Base-by-base conservation (phyloP, 2,888 invertebrate genomes). In the Neoascia interrupta region DNA sequence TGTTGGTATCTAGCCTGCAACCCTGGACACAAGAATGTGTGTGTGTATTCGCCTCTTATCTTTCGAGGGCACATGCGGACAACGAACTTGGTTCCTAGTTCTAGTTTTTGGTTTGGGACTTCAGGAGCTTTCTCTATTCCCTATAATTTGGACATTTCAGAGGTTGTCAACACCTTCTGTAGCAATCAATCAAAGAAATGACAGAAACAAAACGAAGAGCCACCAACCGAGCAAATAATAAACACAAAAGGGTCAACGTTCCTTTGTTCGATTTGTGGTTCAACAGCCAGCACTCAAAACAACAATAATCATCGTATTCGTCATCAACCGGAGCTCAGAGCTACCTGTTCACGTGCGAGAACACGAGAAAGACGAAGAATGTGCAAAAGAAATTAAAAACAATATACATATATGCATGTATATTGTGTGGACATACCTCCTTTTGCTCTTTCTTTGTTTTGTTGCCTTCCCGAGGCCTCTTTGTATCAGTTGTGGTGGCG, bases 241-340 rank as follows among this genome's bases (percentile, higher is more conserved):
- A 79, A 49, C 41, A 80, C 54, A 61, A 54, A 58, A 69, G 75
- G 76, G 79, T 70, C 76, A 81, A 81, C 74, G 70, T 75, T 68
- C 61, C 63, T 81, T 81, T 72, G 69, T 75, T 70, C 74, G 80
- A 80, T 73, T 74, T 80, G 74, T 74, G 80, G 66, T 81, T 81
- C 80, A 70, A 75, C 58, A 79, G 61, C 79, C 79, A 76, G 53
- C 68, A 74, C 76, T 70, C 70, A 70, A 76, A 76, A 76, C 72
- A 70, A 76, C 64, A 63, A 72, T 76, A 43, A 74, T 60, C 72
- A 28, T 47, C 47, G 28, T 47, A 37, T 28, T 51, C 60, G 31
- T 37, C 53, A 58, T 34, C 28, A 54, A 31, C 45, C 53, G 16
- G 43, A 58, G 56, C 56, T 36, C 26, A 19, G 58, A 16, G 47